Percentiles rank a stretch among this genome's conserved stretches.
Evolutionary conservation across 2,113 vertebrate genomes (phyloP).

Genomic region (Boulengeromyrus knoepffleri): DNA sequence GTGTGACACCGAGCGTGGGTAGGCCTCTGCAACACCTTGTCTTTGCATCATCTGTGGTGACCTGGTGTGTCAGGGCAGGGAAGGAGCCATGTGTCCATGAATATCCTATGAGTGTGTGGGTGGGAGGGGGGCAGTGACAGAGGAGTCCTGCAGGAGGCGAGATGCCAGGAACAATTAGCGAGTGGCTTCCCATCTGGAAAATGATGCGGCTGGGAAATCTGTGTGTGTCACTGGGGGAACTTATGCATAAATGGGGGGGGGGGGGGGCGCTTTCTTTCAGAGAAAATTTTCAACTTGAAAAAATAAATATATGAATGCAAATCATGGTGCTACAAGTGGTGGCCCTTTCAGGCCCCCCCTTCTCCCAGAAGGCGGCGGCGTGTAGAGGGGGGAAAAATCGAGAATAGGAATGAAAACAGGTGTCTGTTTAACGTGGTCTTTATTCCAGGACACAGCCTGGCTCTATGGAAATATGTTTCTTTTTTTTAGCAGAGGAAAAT

Average conservation of each 20-base stretch:
- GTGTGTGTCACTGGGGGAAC: neutral
- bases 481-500: slow-evolving; percentile 13
- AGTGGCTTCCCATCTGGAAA: slow-evolving; percentile 55
- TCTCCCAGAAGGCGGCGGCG: neutral
- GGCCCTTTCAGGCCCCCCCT: too few species aligned
- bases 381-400: slow-evolving; percentile 29
- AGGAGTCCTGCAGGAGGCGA: slow-evolving; percentile 37
- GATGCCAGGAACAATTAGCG: slow-evolving; percentile 57
- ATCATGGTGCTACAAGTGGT: neutral
- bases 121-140: neutral
- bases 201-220: slow-evolving; percentile 7
- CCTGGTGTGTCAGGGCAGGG: neutral
- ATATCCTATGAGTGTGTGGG: neutral
- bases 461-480: slow-evolving; percentile 57
- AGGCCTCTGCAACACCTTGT: too few species aligned
- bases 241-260: neutral
- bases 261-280: too few species aligned
- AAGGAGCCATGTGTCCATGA: neutral
- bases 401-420: slow-evolving; percentile 54
- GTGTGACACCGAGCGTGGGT: neutral
- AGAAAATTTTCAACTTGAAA: neutral
- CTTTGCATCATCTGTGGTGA: neutral
- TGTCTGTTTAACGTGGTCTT: slow-evolving; percentile 52
- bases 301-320: neutral
- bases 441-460: slow-evolving; percentile 50